Evolutionary conservation across 1,140 invertebrate genomes (phyloP), one percentile per base, ranked within the genome.

Genomic region (Penaeus vannamei): DNA sequence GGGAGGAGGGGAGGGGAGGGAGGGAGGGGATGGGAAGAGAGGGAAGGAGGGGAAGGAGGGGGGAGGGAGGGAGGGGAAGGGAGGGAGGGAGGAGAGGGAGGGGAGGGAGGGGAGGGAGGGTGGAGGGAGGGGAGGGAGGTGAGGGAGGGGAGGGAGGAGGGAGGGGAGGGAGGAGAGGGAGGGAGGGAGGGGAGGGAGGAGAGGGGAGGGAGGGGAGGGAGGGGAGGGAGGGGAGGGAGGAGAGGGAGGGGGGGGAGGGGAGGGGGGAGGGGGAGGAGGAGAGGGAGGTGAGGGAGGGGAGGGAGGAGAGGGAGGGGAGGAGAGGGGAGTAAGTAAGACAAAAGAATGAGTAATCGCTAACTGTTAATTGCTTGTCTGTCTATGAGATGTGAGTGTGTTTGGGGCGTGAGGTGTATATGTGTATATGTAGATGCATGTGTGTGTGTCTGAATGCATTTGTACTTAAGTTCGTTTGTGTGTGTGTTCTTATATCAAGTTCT

Each of bases 381-480:
- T 8, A 79, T 46, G 22, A 32, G 22, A n/a, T 26, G 22, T 36
- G 26, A 22, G 46, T 7, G 72, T 29, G 32, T 17, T 26, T 77
- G 29, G 20, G 23, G 72, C 22, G 72, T 5, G 46, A n/a, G 46
- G 22, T 26, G 20, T 29, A n/a, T 26, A n/a, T 61, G 23, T 29
- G 7, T 19, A 2, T 83, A 53, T 59, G 59, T 83, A 29, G 23
- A 22, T 83, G 81, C 42, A 32, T 79, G 76, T 79, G 76, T 79
- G 76, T 79, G 76, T 79, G 76, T 36, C 32, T 79, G 76, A 17
- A 32, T 36, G n/a, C 42, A 32, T 79, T 2, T 32, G 36, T 14
- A 20, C 42, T 20, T 83, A 23, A 7, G 14, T 59, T 1, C 10
- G 46, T 20, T 32, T 79, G n/a, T 79, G 32, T 17, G 23, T 32